Base-by-base conservation (phyloP, 1,140 invertebrate genomes). In the Nephila pilipes region DNA sequence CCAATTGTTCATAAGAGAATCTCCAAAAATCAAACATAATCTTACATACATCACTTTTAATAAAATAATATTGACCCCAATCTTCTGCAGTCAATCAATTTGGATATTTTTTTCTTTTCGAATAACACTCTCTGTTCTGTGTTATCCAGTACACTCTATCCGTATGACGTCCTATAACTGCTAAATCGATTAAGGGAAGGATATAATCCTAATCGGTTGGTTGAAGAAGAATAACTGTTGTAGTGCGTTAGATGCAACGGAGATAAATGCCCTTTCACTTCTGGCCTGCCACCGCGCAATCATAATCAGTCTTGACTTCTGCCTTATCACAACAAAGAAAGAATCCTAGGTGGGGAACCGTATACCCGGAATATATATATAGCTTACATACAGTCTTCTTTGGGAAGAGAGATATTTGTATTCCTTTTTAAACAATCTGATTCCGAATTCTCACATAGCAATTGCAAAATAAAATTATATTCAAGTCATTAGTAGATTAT, bases 251-350 rank as follows among this genome's bases (percentile, higher is more conserved):
- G 29, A 3, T 32, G 69, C 69, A 75, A 75, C 69, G 16, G 69
- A 36, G 29, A 75, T 32, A 32, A 32, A 75, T 75, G 69, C 69
- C 18, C 29, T 75, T 75, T 75, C 69, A 20, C 16, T 36, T 75
- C 69, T 22, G 6, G 58, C 16, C 58, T 60, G 58, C 32, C 69
- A 2, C 25, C 25, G 1, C 25, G 32, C 5, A 75, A 75, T 36
- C 69, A 36, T 75, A 32, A 75, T 75, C 69, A 75, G 36, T 75
- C 69, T 20, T 75, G 69, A 75, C 69, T 75, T 75, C 25, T 75
- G 69, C 69, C 25, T 75, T 75, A 75, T 75, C 29, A 32, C 4
- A 36, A 36, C 14, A 36, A 29, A 16, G 14, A 32, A 75, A 36
- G 63, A 69, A 29, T 8, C 6, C 46, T 46, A 10, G 12, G 12